A percentile compares a stretch with the other conserved stretches of the same genome.
phyloP scores from a whole-genome alignment of 2,113 vertebrate species.

The Stercorarius parasiticus region DNA sequence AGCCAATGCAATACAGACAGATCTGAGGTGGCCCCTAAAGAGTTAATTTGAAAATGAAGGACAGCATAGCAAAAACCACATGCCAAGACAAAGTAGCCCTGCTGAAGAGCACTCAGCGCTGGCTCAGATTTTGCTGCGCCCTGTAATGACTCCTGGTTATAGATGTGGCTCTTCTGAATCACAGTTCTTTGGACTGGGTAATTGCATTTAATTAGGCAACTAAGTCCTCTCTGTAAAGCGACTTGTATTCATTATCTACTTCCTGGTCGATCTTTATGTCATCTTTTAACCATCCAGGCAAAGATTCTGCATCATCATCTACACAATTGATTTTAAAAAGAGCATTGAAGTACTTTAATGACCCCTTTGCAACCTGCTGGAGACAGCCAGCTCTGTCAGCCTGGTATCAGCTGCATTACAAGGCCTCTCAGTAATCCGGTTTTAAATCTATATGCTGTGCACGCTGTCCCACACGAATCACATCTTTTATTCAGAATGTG shows the following conservation, averaged over 20 bases:
- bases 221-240: not conserved
- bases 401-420: not conserved
- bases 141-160: not conserved
- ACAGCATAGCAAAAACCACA: not conserved
- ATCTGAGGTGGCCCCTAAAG: not conserved
- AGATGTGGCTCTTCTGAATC: not conserved
- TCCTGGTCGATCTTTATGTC: not conserved
- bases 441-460: not conserved
- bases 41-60: not conserved
- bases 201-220: slow-evolving; percentile 26
- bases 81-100: not conserved
- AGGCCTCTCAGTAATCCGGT: not conserved
- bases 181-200: not conserved
- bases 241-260: not conserved
- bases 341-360: not conserved
- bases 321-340: not conserved
- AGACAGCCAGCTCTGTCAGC: not conserved
- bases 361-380: not conserved
- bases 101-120: not conserved
- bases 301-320: slow-evolving; percentile 22
- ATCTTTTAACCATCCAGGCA: not conserved
- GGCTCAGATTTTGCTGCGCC: not conserved
- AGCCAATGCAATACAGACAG: not conserved
- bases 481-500: not conserved
- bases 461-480: not conserved